Conservation (phyloP, 1,140 invertebrate species). For the Anoplophora glabripennis region DNA sequence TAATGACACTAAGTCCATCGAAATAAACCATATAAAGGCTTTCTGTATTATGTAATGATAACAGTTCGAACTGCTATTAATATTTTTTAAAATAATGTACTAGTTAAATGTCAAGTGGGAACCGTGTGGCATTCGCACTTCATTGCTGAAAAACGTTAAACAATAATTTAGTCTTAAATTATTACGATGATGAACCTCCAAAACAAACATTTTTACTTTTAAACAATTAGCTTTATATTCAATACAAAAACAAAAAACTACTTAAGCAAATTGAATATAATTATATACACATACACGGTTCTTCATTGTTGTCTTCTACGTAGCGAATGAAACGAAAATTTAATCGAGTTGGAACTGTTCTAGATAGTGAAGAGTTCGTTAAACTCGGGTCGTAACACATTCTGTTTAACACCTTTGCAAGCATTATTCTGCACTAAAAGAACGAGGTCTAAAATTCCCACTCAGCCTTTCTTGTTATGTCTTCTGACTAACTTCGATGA, state of each 20-base stretch:
- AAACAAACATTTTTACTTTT: not conserved
- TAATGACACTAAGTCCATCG: too few species aligned
- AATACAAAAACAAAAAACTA: not conserved
- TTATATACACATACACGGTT: not conserved
- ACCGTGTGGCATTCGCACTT: not conserved
- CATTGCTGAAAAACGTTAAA: not conserved
- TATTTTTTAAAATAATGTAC: too few species aligned
- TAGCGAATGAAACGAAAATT: slow-evolving; percentile 32
- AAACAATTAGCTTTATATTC: not conserved
- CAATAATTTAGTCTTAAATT: not conserved
- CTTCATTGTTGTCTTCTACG: not conserved
- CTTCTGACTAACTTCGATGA: too few species aligned
- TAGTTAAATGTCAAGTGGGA: too few species aligned
- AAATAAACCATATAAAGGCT: too few species aligned
- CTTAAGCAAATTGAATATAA: not conserved
- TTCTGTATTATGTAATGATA: too few species aligned
- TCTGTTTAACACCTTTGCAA: slow-evolving; percentile 21
- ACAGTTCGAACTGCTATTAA: too few species aligned
- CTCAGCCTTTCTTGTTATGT: not conserved
- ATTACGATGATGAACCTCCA: not conserved
- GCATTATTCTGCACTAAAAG: slow-evolving; percentile 18
- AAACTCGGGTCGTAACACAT: slow-evolving; percentile 30
- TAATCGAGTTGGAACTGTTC: slow-evolving; percentile 28
- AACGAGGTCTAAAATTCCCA: slow-evolving; percentile 26
- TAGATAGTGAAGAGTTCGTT: slow-evolving; percentile 29